Percentiles rank a stretch among this genome's conserved stretches.
Conservation (phyloP, 2,113 vertebrate genomes). For the Daphoenositta chrysoptera region DNA sequence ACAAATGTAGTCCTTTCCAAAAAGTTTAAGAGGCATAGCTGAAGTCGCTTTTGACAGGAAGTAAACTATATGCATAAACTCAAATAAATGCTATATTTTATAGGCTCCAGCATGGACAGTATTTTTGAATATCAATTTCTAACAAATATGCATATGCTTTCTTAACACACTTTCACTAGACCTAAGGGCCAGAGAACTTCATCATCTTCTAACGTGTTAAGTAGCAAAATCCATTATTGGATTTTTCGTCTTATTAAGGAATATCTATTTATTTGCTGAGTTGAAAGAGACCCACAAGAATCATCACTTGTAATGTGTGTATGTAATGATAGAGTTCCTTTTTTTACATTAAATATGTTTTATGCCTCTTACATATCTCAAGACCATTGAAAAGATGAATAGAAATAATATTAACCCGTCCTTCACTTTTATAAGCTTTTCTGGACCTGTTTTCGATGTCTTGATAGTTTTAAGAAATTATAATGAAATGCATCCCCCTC, state of each 20-base stretch:
- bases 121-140: background rate
- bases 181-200: background rate
- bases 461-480: background rate
- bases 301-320: background rate
- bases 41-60: background rate
- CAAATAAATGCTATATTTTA: background rate
- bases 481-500: background rate
- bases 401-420: background rate
- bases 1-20: background rate
- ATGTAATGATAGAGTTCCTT: background rate
- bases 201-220: background rate
- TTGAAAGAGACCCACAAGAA: background rate
- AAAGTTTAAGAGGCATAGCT: background rate
- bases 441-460: background rate
- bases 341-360: background rate
- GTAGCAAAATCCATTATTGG: background rate
- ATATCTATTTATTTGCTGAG: background rate
- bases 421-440: background rate
- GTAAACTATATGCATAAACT: background rate
- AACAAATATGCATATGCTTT: background rate
- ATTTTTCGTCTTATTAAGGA: background rate
- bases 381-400: background rate
- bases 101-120: background rate
- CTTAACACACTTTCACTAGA: background rate
- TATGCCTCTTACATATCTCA: background rate